A percentile compares a stretch with the other conserved stretches of the same genome.
These are phyloP conservation scores for Lacanobia wlatinum DNA, from an alignment of 2,888 invertebrate genomes.

Conservation along the genomic window DNA sequence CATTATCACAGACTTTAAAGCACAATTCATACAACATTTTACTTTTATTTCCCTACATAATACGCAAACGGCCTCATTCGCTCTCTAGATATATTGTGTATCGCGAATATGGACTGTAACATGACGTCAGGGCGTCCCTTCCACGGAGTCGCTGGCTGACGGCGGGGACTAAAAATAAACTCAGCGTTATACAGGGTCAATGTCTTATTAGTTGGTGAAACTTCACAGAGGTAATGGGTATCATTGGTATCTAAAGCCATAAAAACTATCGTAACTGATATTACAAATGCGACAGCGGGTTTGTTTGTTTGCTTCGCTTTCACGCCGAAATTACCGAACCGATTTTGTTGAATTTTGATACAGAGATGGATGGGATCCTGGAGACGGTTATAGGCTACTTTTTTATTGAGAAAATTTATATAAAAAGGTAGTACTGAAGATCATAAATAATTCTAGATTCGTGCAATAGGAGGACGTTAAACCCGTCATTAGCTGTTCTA, in stretches of 20 bases:
- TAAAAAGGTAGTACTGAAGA: too few relatives aligned
- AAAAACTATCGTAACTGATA: neutral
- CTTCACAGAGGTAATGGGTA: neutral
- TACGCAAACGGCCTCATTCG: constrained; percentile 65
- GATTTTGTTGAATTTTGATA: too few relatives aligned
- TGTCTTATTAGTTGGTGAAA: neutral
- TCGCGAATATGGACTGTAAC: constrained; percentile 77
- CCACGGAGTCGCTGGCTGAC: constrained; percentile 59
- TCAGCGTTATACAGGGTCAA: constrained; percentile 29
- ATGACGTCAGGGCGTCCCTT: constrained; percentile 72
- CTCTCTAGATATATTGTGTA: constrained; percentile 81
- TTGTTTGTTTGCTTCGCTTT: too few relatives aligned
- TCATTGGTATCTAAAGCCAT: neutral
- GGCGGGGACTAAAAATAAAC: constrained; percentile 64
- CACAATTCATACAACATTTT: neutral
- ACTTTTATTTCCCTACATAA: constrained; percentile 56
- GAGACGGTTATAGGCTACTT: too few relatives aligned
- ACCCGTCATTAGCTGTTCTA: too few relatives aligned
- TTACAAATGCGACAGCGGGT: too few relatives aligned
- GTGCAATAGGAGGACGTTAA: too few relatives aligned
- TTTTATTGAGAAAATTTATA: too few relatives aligned
- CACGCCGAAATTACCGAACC: too few relatives aligned
- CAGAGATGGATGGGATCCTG: too few relatives aligned
- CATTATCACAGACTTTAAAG: constrained; percentile 36
- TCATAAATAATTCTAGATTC: too few relatives aligned